These are phyloP conservation scores for Argynnis bischoffii DNA, from an alignment of 2,888 invertebrate genomes.

Conservation along the genomic window DNA sequence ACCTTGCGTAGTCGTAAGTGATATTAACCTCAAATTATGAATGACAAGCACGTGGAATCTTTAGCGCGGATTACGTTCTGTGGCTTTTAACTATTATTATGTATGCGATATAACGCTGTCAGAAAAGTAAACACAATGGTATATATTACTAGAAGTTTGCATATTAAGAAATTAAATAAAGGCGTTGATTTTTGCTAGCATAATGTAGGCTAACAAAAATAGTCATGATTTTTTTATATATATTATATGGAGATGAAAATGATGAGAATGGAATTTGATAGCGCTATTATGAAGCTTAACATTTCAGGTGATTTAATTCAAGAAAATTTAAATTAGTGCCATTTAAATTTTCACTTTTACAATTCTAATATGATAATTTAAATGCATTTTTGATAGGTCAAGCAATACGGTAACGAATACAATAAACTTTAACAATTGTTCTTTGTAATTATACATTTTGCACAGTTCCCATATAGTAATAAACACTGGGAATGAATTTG, in stretches of 20 bases:
- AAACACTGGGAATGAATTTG: conserved; percentile 4
- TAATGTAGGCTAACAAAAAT: no score
- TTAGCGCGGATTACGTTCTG: conserved; percentile 40
- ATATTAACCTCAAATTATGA: conserved; percentile 63
- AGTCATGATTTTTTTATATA: no score
- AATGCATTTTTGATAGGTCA: conserved; percentile 1
- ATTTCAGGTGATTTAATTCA: no score
- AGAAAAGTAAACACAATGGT: conserved; percentile 30
- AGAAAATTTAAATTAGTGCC: no score
- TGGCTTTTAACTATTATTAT: conserved; percentile 35
- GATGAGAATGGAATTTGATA: no score
- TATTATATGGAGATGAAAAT: no score
- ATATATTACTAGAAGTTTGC: no score
- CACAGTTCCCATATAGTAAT: neutral
- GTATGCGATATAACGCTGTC: conserved; percentile 36
- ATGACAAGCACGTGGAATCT: conserved; percentile 66
- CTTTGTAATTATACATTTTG: conserved; percentile 5
- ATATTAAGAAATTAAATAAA: no score
- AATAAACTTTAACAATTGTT: conserved; percentile 7
- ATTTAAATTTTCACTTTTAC: no score
- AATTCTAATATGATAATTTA: neutral
- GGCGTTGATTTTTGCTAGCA: no score
- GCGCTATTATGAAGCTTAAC: no score
- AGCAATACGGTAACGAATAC: conserved; percentile 1
- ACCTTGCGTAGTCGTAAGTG: conserved; percentile 52